Evolutionary conservation across 2,797 vertebrate species (phyloP).

Genomic region (Molothrus ater): DNA sequence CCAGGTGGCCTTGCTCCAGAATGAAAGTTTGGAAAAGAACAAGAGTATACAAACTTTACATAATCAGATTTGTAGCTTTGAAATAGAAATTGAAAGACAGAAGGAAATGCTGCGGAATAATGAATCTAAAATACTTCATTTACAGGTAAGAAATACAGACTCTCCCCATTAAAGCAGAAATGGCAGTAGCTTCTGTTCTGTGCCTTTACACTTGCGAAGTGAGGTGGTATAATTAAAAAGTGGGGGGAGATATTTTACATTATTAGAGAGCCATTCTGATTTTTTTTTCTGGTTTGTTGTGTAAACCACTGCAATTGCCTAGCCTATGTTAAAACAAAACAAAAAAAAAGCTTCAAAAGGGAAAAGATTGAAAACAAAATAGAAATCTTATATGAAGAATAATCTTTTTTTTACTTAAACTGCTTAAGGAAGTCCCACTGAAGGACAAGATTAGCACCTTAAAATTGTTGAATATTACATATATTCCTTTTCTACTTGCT

Average conservation of each 20-base stretch:
- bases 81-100: constrained; percentile 82
- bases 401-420: background rate
- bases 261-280: background rate
- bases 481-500: background rate
- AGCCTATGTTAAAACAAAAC: background rate
- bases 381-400: background rate
- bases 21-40: constrained; percentile 83
- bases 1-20: constrained; percentile 82
- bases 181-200: constrained; percentile 5
- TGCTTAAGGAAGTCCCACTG: background rate
- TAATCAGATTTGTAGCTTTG: constrained; percentile 84
- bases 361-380: background rate
- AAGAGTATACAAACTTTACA: constrained; percentile 83
- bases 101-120: constrained; percentile 83
- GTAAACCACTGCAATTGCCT: background rate
- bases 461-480: background rate
- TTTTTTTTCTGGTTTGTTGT: background rate
- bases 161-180: constrained; percentile 30
- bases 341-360: background rate
- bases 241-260: background rate
- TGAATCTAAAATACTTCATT: constrained; percentile 82
- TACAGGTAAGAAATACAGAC: constrained; percentile 75
- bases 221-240: background rate
- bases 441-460: background rate
- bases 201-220: background rate